A percentile compares a stretch with the other conserved stretches of the same genome.
phyloP scores from a whole-genome alignment of 2,797 vertebrate genomes.

The Phalloptychus januarius region DNA sequence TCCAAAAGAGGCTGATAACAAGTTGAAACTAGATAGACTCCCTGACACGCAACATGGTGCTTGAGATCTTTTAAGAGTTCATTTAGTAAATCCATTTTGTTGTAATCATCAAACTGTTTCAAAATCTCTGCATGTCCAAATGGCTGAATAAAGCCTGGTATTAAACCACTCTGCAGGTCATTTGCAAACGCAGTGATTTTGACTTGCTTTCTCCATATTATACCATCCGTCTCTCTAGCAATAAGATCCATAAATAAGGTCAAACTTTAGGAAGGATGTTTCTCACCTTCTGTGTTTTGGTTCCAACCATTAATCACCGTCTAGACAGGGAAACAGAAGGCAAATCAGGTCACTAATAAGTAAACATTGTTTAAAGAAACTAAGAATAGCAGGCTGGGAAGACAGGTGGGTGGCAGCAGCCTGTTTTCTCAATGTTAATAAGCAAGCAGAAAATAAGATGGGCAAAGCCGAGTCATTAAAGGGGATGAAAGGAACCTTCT shows the following conservation, averaged over 20 bases:
- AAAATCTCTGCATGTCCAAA: background rate
- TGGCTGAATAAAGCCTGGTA: background rate
- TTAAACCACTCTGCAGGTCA: background rate
- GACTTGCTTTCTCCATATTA: background rate
- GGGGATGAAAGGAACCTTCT: constrained; percentile 34
- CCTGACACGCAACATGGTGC: constrained; percentile 40
- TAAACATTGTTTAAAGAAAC: constrained; percentile 34
- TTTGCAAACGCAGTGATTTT: constrained; percentile 3
- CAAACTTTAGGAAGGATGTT: constrained; percentile 38
- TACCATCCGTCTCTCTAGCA: constrained; percentile 26
- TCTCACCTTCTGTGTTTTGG: constrained; percentile 51
- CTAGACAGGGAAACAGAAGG: constrained; percentile 58
- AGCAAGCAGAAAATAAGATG: constrained; percentile 47
- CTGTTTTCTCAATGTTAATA: constrained; percentile 55
- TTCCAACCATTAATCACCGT: constrained; percentile 45
- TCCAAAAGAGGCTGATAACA: constrained; percentile 44
- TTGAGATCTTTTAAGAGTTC: constrained; percentile 38
- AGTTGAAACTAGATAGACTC: constrained; percentile 45
- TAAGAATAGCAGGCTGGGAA: constrained; percentile 26
- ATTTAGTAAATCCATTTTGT: constrained; percentile 11
- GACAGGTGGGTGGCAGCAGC: background rate
- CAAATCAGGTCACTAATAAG: constrained; percentile 52
- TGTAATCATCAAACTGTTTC: background rate
- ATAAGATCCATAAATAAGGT: constrained; percentile 47
- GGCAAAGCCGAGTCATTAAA: constrained; percentile 59